These are phyloP conservation scores for Dicrostonyx torquatus DNA, from an alignment of 2,797 vertebrate species.

Conservation along the genomic window DNA sequence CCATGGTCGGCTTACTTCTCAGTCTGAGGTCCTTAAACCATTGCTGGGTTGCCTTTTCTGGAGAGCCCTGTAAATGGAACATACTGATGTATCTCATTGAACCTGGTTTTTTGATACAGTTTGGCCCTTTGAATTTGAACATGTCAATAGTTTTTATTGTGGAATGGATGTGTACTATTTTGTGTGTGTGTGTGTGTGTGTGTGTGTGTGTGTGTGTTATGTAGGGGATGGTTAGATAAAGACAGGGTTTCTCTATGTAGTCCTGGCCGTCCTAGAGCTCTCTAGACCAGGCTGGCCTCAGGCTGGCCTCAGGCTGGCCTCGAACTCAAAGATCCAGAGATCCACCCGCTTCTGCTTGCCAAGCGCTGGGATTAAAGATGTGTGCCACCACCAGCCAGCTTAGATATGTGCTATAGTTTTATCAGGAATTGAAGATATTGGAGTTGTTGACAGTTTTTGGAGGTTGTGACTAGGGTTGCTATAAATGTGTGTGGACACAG, in stretches of 20 bases:
- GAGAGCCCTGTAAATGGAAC: not conserved
- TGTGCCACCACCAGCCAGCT: not conserved
- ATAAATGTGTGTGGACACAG: not conserved
- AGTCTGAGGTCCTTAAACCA: not conserved
- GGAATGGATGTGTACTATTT: not conserved
- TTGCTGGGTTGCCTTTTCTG: not conserved
- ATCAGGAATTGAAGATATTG: not conserved
- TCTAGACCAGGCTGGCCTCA: not conserved
- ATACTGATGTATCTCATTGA: not conserved
- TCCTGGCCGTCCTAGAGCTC: not conserved
- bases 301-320: not conserved
- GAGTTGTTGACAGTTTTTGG: not conserved
- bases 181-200: not conserved
- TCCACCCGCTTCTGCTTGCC: not conserved
- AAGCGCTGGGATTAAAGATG: not conserved
- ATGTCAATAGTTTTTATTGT: not conserved
- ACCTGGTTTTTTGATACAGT: constrained; percentile 1
- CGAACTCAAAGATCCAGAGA: not conserved
- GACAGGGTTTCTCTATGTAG: too few relatives aligned
- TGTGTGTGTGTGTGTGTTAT: not conserved
- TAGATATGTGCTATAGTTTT: not conserved
- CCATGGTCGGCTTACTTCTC: not conserved
- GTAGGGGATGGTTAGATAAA: not conserved
- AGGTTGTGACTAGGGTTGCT: constrained; percentile 29
- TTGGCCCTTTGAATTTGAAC: not conserved